Evolutionary conservation across 2,113 vertebrate genomes (phyloP), one percentile per base, ranked within the genome.

Genomic region (Dissostichus mawsoni): DNA sequence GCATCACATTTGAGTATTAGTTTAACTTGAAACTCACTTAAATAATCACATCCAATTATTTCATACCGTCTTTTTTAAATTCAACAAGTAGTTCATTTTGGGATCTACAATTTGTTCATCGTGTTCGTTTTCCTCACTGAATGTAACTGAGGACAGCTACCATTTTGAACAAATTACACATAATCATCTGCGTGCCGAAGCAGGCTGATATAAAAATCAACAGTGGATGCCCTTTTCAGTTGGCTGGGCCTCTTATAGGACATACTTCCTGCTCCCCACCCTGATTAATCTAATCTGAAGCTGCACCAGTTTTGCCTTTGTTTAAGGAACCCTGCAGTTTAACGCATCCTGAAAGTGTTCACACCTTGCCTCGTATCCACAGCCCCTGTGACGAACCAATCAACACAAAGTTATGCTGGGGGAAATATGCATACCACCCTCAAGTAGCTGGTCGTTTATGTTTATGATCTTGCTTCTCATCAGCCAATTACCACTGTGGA

Each of bases 151-250:
- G 70, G 53, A 57, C 71, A 41, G 71, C 48, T 29, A 53, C 41
- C 59, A 33, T 23, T 76, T 44, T 33, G 10, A 63, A 63, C 63
- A 62, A 16, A 74, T 53, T 58, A 33, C 44, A 66, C n/a, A 48
- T 50, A 64, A 63, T 84, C 57, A 76, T 74, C 48, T 41, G 5
- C 66, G 68, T 53, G 23, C 61, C 41, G 45, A 71, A 64, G 20
- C 25, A 56, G 47, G 5, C 20, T 1, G 29, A 68, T 45, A 11
- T 10, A 2, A 68, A 41, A 45, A 66, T 53, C 59, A 52, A 69
- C 53, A 48, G 23, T 36, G 17, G 17, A n/a, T n/a, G 47, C 48
- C 63, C 51, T 58, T 69, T 69, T 17, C 66, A 6, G 59, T 36
- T 4, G 8, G 36, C 44, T 17, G 47, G 36, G 61, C n/a, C 55